Evolutionary conservation across 2,797 vertebrate genomes (phyloP).

Genomic region (Yasuhikotakia modesta): DNA sequence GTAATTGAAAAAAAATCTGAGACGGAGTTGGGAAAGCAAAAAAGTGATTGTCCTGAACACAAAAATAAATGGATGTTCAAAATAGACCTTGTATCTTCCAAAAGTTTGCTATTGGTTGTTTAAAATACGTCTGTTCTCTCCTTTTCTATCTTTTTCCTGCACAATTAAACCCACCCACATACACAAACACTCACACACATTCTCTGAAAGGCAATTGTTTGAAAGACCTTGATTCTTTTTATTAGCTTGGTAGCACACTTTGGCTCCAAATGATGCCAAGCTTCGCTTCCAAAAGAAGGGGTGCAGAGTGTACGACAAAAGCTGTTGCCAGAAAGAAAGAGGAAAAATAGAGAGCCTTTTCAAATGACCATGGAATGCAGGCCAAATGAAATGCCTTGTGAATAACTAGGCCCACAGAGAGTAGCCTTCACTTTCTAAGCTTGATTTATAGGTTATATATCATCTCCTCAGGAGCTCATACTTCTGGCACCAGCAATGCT

Average conservation of each 20-base stretch:
- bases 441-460: conserved; percentile 60
- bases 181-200: conserved; percentile 1
- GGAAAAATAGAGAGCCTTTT: conserved; percentile 61
- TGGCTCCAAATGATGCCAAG: conserved; percentile 57
- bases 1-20: conserved; percentile 15
- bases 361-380: conserved; percentile 62
- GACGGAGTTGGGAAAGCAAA: neutral
- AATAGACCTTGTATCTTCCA: neutral
- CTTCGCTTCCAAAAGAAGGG: conserved; percentile 54
- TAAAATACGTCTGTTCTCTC: neutral
- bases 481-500: conserved; percentile 44
- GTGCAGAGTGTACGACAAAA: conserved; percentile 62
- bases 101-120: neutral
- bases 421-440: conserved; percentile 49
- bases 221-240: conserved; percentile 59
- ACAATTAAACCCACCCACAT: conserved; percentile 2
- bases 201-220: conserved; percentile 53
- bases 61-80: conserved; percentile 11
- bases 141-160: conserved; percentile 1
- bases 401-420: conserved; percentile 56
- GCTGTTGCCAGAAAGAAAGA: conserved; percentile 51
- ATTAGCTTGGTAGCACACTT: conserved; percentile 56
- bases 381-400: conserved; percentile 62
- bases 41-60: neutral
- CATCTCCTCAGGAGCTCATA: conserved; percentile 60